phyloP scores from a whole-genome alignment of 2,888 invertebrate genomes.

The Sycophila texana region DNA sequence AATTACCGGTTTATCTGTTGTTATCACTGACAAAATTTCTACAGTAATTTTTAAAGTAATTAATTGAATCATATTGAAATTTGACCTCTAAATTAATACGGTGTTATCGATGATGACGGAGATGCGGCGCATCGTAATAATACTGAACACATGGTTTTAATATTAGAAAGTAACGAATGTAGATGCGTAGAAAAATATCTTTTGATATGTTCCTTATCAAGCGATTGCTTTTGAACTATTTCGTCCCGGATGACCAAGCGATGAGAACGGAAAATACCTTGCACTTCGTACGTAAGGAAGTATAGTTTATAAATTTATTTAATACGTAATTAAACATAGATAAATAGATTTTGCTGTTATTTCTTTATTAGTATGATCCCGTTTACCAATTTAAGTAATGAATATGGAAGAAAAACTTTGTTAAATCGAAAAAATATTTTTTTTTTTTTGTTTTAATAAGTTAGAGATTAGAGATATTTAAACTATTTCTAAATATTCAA shows the following conservation, averaged over 20 bases:
- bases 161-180: constrained; percentile 36
- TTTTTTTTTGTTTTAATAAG: constrained; percentile 17
- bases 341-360: constrained; percentile 8
- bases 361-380: constrained; percentile 25
- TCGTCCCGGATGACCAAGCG: constrained; percentile 5
- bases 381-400: constrained; percentile 18
- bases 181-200: constrained; percentile 45
- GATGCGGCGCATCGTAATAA: constrained; percentile 20
- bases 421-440: constrained; percentile 12
- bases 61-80: no score
- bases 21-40: neutral
- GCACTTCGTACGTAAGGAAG: constrained; percentile 28
- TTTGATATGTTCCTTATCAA: constrained; percentile 23
- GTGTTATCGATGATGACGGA: no score
- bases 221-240: constrained; percentile 12
- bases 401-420: constrained; percentile 13
- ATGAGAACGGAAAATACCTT: no score
- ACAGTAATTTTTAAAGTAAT: no score
- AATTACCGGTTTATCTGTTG: no score
- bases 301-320: constrained; percentile 15
- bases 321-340: constrained; percentile 13
- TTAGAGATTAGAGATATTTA: constrained; percentile 16
- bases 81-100: no score
- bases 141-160: constrained; percentile 53
- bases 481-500: neutral